Evolutionary conservation across 2,888 invertebrate species (phyloP), one percentile per base, ranked within the genome.

Genomic region (Athripsodes cinereus): DNA sequence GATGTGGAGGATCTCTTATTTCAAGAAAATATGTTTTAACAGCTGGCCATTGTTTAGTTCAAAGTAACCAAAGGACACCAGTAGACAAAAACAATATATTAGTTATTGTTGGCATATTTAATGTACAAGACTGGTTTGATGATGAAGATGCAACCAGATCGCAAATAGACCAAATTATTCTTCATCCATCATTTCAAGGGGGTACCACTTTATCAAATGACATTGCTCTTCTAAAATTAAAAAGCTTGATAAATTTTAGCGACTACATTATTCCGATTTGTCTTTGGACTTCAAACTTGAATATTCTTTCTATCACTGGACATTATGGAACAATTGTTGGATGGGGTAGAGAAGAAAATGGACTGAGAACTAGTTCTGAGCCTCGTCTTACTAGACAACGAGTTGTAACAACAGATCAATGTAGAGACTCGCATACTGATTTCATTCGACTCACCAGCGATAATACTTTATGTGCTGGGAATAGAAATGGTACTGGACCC

Each of bases 241-340:
- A 40, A 8, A 31, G 48, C 8, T 2, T 47, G 1, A 18, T 53
- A 8, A 16, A 8, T 13, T 53, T 35, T 22, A 53, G 34, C 18
- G 49, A 58, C 8, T 35, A 49, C 22, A 58, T 53, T 2, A 22
- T 53, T 1, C 58, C 58, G 2, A 53, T 53, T 18, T 58, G 58
- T 44, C 16, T 58, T 8, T 60, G 60, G 60, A 20, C 26, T 1
- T 50, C 34, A 34, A 35, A 52, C 19, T 20, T 47, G 3, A 50
- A 57, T 47, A 44, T 54, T 40, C 31, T 31, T 6, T 19, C 48
- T 6, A 22, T 60, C 1, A 22, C 50, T 19, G 60, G 57, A 6
- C n/a, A 22, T 46, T 31, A 40, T n/a, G 83, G 82, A 13, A 71
- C 73, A 13, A 73, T 81, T 2, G 78, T 80, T 8, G 81, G 82